Conservation (phyloP, 2,113 vertebrate genomes). For the Hippocampus guttulatus region DNA sequence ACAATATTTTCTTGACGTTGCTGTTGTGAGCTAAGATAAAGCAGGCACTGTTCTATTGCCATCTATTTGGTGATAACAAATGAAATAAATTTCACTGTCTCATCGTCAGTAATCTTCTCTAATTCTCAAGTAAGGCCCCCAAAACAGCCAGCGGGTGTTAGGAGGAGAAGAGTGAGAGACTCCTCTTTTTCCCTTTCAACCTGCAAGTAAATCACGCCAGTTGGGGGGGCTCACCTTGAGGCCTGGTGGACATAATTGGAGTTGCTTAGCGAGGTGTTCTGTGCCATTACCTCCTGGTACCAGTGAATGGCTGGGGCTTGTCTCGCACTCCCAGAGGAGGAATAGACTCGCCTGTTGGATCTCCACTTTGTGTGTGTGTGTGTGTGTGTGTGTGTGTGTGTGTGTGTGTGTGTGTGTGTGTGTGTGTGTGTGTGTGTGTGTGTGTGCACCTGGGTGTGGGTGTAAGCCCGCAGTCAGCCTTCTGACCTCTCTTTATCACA, state of each 20-base stretch:
- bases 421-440: constrained; percentile 10
- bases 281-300: constrained; percentile 73
- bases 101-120: constrained; percentile 36
- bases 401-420: neutral
- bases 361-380: constrained; percentile 23
- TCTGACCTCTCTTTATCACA: constrained; percentile 63
- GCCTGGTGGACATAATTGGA: constrained; percentile 72
- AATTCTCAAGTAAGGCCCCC: constrained; percentile 37
- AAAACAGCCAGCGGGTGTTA: constrained; percentile 37
- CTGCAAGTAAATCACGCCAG: constrained; percentile 68
- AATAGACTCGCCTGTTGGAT: constrained; percentile 57
- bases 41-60: constrained; percentile 38
- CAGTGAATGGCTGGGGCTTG: constrained; percentile 59
- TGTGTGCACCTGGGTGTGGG: neutral
- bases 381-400: neutral
- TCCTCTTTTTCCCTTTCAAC: constrained; percentile 61
- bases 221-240: constrained; percentile 69
- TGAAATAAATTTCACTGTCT: constrained; percentile 62
- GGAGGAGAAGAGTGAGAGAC: constrained; percentile 48
- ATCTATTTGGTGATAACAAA: constrained; percentile 55
- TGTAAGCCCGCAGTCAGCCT: constrained; percentile 24
- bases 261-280: constrained; percentile 72
- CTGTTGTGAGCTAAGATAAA: constrained; percentile 42
- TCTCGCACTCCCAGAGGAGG: constrained; percentile 60
- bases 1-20: constrained; percentile 49